Percentiles rank a stretch among this genome's conserved stretches.
These are phyloP conservation scores for Emydocephalus ijimae DNA, from an alignment of 2,113 vertebrate genomes.

Conservation along the genomic window DNA sequence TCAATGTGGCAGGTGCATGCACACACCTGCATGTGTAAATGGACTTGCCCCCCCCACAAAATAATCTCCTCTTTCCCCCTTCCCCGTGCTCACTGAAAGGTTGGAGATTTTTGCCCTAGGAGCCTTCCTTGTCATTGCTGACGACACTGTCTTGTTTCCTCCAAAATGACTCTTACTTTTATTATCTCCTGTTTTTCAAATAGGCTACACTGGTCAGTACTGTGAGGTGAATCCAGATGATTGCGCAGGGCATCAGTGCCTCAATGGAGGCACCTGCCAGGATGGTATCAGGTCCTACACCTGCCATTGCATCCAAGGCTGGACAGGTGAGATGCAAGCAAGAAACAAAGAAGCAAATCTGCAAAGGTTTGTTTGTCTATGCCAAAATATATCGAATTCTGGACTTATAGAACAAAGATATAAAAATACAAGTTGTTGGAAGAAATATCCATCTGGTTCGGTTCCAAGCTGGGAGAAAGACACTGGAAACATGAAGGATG, in stretches of 20 bases:
- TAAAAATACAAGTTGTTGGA: background rate
- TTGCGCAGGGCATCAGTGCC: conserved; percentile 56
- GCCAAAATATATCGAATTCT: background rate
- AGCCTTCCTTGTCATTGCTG: background rate
- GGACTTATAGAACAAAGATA: background rate
- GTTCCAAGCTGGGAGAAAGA: no score
- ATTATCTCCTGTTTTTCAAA: background rate
- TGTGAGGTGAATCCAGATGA: conserved; percentile 64
- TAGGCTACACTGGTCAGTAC: conserved; percentile 60
- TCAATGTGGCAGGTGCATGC: no score
- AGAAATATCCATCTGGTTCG: no score
- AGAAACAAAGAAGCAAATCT: background rate
- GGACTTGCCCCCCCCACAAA: no score
- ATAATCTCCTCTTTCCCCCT: no score
- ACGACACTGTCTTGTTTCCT: background rate
- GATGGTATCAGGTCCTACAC: conserved; percentile 55
- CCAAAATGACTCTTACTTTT: background rate
- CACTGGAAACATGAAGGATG: no score
- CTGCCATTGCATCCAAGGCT: conserved; percentile 61
- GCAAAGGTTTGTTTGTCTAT: background rate
- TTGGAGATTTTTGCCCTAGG: background rate
- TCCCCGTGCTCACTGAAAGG: no score
- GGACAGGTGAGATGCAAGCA: conserved; percentile 53
- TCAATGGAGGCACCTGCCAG: conserved; percentile 58
- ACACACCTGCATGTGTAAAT: no score